phyloP scores from a whole-genome alignment of 2,113 vertebrate species.

The Oncorhynchus masou region DNA sequence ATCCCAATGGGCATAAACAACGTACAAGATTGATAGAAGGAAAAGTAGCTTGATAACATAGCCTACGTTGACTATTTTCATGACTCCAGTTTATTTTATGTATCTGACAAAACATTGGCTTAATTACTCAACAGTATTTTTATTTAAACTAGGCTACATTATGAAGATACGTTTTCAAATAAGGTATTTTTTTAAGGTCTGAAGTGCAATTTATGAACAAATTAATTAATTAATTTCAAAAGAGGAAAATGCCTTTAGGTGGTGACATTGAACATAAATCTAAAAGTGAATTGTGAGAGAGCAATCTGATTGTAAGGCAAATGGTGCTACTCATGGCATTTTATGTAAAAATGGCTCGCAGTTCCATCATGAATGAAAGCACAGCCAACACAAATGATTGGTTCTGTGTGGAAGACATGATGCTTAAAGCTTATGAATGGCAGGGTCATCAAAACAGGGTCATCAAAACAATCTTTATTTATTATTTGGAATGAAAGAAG shows the following conservation, averaged over 20 bases:
- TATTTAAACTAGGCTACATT: too few relatives aligned
- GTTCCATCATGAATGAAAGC: neutral
- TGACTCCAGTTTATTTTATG: too few relatives aligned
- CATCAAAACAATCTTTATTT: neutral
- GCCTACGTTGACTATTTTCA: too few relatives aligned
- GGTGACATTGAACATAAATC: too few relatives aligned
- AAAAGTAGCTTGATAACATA: slow-evolving; percentile 4
- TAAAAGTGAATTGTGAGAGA: too few relatives aligned
- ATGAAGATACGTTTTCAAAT: too few relatives aligned
- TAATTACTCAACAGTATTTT: too few relatives aligned
- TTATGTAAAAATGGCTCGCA: neutral
- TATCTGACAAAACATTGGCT: too few relatives aligned
- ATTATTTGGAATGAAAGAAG: neutral
- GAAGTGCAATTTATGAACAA: too few relatives aligned
- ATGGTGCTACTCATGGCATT: neutral
- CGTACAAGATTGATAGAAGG: neutral
- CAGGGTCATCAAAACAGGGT: neutral
- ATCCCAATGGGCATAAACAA: neutral
- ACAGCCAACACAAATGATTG: neutral
- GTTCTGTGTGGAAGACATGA: neutral
- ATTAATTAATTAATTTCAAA: too few relatives aligned
- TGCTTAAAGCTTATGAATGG: neutral
- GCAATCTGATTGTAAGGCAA: neutral
- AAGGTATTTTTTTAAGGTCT: too few relatives aligned
- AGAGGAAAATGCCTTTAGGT: too few relatives aligned